Base-by-base conservation (phyloP, 1,140 invertebrate species). In the Choristoneura fumiferana region DNA sequence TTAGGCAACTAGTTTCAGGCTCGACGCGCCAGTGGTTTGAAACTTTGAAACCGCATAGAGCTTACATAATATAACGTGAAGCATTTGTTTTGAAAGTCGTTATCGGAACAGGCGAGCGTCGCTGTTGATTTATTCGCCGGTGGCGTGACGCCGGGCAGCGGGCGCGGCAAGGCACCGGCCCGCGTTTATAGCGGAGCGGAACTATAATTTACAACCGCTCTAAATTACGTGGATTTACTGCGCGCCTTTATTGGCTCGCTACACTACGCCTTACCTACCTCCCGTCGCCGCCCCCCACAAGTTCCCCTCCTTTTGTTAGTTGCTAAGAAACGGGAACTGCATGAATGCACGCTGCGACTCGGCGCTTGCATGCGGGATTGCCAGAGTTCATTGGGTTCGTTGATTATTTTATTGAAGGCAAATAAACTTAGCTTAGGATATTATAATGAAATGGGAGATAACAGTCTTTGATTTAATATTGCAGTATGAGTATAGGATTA, bases 141-240 rank as follows among this genome's bases (percentile, higher is more conserved):
- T 60, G 65, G 68, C 73, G 78, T 69, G 65, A 63, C 69, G 60
- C 36, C n/a, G 22, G 17, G 45, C 69, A 65, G 58, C 62, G 70
- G 67, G 70, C 77, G 77, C 68, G 73, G 73, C 75, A 73, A 71
- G 72, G 69, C 71, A 67, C 67, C 70, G 70, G 72, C 66, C 57
- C 71, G 72, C 71, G 69, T 86, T 86, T 88, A 88, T 84, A 88
- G 85, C 81, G 75, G 83, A 88, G 85, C 81, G 75, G 83, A 84
- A 88, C 83, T 82, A 73, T 85, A 82, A 87, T 88, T 85, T 88
- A 88, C 66, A 64, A 73, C 77, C 71, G 82, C 84, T 81, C 85
- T 86, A 88, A 88, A 88, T 87, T 83, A 86, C 83, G 81, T 84
- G 79, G 82, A 86, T 86, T 86, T 86, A 86, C 81, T 79, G 83